Conservation (phyloP, 2,888 invertebrate genomes). For the Galerucella nymphaeae region DNA sequence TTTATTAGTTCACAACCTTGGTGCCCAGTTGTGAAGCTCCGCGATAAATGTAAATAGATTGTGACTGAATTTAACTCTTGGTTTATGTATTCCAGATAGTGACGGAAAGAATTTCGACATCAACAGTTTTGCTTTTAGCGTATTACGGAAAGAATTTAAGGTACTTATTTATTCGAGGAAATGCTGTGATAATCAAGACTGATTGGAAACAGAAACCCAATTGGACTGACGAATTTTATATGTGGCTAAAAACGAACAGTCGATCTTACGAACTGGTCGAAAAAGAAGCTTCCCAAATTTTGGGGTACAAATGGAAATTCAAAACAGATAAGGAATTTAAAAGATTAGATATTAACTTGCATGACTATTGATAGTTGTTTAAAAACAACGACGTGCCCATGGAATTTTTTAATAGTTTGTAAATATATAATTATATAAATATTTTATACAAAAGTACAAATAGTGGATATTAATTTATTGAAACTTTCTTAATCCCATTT, state of each 20-base stretch:
- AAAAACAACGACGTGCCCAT: too few species aligned
- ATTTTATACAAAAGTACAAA: too few species aligned
- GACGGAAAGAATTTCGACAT: conserved; percentile 81
- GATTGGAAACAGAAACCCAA: conserved; percentile 76
- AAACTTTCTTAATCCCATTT: too few species aligned
- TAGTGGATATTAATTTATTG: too few species aligned
- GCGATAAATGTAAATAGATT: too few species aligned
- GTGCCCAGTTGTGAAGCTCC: too few species aligned
- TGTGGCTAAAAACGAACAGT: conserved; percentile 73
- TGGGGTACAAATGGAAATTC: conserved; percentile 77
- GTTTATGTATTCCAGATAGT: conserved; percentile 67
- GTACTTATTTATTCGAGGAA: conserved; percentile 74
- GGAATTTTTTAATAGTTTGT: not conserved
- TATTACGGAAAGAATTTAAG: conserved; percentile 73
- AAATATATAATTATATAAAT: not conserved
- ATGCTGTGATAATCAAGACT: conserved; percentile 76
- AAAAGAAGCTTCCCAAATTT: conserved; percentile 74
- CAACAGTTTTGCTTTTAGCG: conserved; percentile 78
- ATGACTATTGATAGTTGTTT: conserved; percentile 44
- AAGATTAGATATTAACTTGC: conserved; percentile 63
- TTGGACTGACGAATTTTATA: conserved; percentile 75
- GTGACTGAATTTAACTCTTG: not conserved
- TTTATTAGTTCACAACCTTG: too few species aligned
- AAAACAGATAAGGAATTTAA: conserved; percentile 74
- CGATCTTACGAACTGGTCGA: conserved; percentile 74